Evolutionary conservation across 2,888 invertebrate species (phyloP).

Genomic region (Noctua janthina): DNA sequence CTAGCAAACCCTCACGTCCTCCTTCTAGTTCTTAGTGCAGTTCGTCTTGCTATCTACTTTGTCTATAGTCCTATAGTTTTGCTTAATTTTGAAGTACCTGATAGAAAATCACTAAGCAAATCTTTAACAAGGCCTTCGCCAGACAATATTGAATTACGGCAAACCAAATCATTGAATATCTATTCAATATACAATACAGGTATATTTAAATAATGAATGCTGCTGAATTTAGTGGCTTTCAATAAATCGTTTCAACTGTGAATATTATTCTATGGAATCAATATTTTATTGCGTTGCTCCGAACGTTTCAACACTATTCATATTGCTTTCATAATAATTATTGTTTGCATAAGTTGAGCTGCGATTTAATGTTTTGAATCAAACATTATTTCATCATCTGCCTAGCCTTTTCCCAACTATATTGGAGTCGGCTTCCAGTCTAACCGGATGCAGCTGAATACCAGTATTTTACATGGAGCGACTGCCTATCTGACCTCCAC

Average conservation of each 20-base stretch:
- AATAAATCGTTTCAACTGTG: slow-evolving; percentile 35
- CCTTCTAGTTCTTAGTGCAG: too few species aligned
- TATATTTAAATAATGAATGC: slow-evolving; percentile 17
- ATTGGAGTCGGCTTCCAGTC: too few species aligned
- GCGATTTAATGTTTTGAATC: not conserved
- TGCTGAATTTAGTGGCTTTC: slow-evolving; percentile 15
- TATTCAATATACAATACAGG: not conserved
- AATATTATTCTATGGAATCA: slow-evolving; percentile 31
- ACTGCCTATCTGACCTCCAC: too few species aligned
- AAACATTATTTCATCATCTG: not conserved
- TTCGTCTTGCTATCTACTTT: too few species aligned
- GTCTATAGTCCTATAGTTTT: too few species aligned
- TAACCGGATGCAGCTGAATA: too few species aligned
- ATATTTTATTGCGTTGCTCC: slow-evolving; percentile 24
- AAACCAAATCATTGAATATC: slow-evolving; percentile 13
- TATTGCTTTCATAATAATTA: slow-evolving; percentile 1
- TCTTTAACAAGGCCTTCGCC: not conserved
- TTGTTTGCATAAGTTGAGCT: not conserved
- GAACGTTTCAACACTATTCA: slow-evolving; percentile 26
- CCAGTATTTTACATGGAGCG: too few species aligned
- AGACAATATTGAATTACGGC: not conserved
- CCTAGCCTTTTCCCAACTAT: too few species aligned
- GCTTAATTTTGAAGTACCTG: not conserved
- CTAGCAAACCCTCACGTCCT: too few species aligned
- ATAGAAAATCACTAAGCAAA: not conserved